Conservation (phyloP, 2,888 invertebrate genomes). For the Alentia gelatinosa region DNA sequence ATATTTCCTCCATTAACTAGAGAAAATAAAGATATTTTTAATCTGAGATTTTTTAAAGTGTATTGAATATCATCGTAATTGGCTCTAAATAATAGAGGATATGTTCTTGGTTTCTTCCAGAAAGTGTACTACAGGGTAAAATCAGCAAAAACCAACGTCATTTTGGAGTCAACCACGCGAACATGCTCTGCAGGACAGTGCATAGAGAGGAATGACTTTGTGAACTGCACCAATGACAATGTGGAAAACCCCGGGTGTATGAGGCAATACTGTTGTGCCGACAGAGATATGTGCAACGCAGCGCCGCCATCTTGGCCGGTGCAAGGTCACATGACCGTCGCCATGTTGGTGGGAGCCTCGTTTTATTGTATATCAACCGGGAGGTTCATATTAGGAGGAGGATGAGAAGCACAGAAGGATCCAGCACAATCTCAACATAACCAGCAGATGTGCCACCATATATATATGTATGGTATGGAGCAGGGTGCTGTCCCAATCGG, state of each 20-base stretch:
- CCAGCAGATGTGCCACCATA: too few species aligned
- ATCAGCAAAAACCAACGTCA: neutral
- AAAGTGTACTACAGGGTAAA: constrained; percentile 47
- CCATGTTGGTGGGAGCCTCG: constrained; percentile 17
- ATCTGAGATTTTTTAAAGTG: too few species aligned
- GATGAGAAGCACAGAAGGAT: too few species aligned
- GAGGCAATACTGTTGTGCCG: constrained; percentile 33
- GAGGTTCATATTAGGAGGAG: too few species aligned
- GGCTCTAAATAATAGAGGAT: too few species aligned
- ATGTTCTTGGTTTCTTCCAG: constrained; percentile 24
- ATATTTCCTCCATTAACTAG: too few species aligned
- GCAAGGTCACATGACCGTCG: neutral
- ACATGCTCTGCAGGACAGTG: constrained; percentile 37
- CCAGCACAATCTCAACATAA: too few species aligned
- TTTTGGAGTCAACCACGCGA: constrained; percentile 30
- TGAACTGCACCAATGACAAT: constrained; percentile 28
- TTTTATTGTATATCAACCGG: too few species aligned
- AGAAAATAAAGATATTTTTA: too few species aligned
- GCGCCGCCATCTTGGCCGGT: neutral
- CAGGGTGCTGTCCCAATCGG: too few species aligned
- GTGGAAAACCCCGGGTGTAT: constrained; percentile 50
- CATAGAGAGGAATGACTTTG: constrained; percentile 29
- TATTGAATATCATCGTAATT: too few species aligned
- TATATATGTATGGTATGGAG: too few species aligned
- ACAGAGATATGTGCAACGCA: constrained; percentile 41